Conservation (phyloP, 2,797 vertebrate species). For the Heliangelus exortis region DNA sequence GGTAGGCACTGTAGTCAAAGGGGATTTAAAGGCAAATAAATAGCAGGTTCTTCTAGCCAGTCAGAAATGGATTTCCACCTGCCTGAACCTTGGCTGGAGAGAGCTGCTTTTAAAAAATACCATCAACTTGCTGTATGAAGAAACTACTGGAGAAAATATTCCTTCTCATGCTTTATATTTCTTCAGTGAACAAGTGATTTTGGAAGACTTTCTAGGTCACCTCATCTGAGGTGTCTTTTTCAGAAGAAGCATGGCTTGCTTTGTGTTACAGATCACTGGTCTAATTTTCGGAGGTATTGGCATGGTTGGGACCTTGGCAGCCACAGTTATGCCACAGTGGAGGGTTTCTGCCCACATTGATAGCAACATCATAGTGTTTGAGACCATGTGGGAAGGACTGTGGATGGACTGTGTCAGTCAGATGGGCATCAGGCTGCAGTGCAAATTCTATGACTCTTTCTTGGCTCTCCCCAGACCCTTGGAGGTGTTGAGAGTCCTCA, state of each 20-base stretch:
- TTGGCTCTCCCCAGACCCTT: constrained; percentile 78
- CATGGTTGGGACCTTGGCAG: constrained; percentile 83
- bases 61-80: not conserved
- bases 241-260: constrained; percentile 68
- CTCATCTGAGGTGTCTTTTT: not conserved
- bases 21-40: constrained; percentile 2
- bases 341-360: constrained; percentile 90
- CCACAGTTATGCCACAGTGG: constrained; percentile 95
- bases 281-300: constrained; percentile 84
- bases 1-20: not conserved
- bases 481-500: constrained; percentile 88
- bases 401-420: constrained; percentile 94
- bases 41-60: constrained; percentile 25
- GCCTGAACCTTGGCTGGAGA: not conserved
- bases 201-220: not conserved
- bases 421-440: constrained; percentile 83
- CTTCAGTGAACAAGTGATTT: not conserved
- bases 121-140: not conserved
- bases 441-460: constrained; percentile 78
- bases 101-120: not conserved
- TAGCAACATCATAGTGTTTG: constrained; percentile 91
- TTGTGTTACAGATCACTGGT: constrained; percentile 82
- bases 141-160: not conserved
- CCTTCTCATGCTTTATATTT: not conserved
- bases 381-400: constrained; percentile 91